A percentile compares a stretch with the other conserved stretches of the same genome.
These are phyloP conservation scores for Mirounga angustirostris DNA, from an alignment of 2,113 vertebrate genomes.

Conservation along the genomic window DNA sequence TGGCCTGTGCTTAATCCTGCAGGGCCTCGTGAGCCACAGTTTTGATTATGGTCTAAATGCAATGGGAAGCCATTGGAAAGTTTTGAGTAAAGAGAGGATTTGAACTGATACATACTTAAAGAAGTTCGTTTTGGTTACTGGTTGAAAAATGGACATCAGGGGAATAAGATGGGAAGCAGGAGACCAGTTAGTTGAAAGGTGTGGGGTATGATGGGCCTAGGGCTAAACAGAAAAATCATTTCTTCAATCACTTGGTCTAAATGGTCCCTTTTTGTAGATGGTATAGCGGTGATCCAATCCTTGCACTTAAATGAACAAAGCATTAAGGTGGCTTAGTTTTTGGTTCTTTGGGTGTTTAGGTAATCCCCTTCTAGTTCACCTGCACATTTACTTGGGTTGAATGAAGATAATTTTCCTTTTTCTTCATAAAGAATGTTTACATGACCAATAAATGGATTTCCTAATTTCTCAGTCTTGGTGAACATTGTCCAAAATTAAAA, in stretches of 20 bases:
- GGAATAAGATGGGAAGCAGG: not conserved
- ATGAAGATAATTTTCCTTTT: not conserved
- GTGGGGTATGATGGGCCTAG: not conserved
- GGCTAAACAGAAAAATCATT: not conserved
- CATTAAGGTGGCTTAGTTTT: not conserved
- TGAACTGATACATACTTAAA: not conserved
- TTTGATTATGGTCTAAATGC: not conserved
- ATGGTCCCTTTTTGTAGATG: not conserved
- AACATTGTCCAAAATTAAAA: constrained; percentile 47
- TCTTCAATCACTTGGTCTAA: not conserved
- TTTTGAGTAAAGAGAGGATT: not conserved
- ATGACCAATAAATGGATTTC: constrained; percentile 20
- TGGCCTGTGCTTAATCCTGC: not conserved
- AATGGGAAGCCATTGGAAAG: not conserved
- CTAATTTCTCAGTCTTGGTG: constrained; percentile 29
- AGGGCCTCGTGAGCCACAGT: not conserved
- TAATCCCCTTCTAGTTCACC: not conserved
- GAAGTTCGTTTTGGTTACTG: not conserved
- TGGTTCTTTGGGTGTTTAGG: not conserved
- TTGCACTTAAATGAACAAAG: not conserved
- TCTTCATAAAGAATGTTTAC: not conserved
- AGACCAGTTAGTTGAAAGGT: not conserved
- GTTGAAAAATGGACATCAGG: not conserved
- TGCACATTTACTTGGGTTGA: not conserved
- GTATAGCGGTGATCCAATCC: not conserved